Evolutionary conservation across 2,113 vertebrate genomes (phyloP).

Genomic region (Salvelinus alpinus): DNA sequence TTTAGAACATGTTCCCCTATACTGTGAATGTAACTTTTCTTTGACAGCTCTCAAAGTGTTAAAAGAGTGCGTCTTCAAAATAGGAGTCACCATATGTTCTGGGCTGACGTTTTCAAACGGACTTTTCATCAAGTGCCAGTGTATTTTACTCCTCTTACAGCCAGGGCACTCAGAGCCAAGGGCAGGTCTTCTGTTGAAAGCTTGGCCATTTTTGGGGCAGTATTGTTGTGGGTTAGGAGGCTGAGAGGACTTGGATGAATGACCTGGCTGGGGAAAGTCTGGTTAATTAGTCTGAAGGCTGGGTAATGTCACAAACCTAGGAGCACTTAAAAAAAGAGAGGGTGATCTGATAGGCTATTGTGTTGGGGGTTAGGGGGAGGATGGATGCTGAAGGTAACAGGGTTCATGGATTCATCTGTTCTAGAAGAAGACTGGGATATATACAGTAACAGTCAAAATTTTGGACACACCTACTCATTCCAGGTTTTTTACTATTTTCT

Average conservation of each 20-base stretch:
- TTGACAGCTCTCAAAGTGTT: slow-evolving; percentile 68
- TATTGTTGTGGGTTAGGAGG: slow-evolving; percentile 36
- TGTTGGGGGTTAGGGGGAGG: no score
- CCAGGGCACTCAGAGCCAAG: slow-evolving; percentile 47
- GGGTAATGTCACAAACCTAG: slow-evolving; percentile 40
- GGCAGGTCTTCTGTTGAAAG: slow-evolving; percentile 57
- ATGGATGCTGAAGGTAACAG: no score
- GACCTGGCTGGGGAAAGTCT: slow-evolving; percentile 27
- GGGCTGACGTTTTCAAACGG: slow-evolving; percentile 56
- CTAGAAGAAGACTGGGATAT: no score
- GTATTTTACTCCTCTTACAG: slow-evolving; percentile 53
- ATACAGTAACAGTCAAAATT: no score
- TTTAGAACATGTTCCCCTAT: slow-evolving; percentile 56
- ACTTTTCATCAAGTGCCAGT: slow-evolving; percentile 64
- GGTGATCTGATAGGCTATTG: slow-evolving; percentile 9
- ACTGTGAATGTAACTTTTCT: slow-evolving; percentile 51
- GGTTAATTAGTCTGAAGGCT: slow-evolving; percentile 55
- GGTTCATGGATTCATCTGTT: no score
- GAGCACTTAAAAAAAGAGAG: slow-evolving; percentile 10
- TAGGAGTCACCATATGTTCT: slow-evolving; percentile 52
- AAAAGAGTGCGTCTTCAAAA: slow-evolving; percentile 71
- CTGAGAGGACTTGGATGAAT: slow-evolving; percentile 50
- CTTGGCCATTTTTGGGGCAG: slow-evolving; percentile 42
- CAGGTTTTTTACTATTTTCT: no score
- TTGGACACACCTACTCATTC: no score